Percentiles rank a stretch among this genome's conserved stretches.
phyloP scores from a whole-genome alignment of 2,113 vertebrate species.

The Ardeotis arabs region DNA sequence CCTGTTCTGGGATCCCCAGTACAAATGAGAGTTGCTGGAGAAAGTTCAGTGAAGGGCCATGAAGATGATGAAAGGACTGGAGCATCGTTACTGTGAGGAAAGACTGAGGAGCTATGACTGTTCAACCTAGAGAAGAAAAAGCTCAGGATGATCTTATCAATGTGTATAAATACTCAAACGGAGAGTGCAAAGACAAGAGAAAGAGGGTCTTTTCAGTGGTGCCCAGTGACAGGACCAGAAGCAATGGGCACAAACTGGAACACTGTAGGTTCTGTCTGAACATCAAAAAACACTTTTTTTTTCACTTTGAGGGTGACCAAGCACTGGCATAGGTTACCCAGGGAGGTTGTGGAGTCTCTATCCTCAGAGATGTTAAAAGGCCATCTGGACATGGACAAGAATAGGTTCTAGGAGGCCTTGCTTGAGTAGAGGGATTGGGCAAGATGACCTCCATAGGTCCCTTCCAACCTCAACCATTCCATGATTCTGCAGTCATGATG shows the following conservation, averaged over 20 bases:
- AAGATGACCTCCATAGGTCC: background rate
- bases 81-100: background rate
- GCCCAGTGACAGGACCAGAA: background rate
- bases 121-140: background rate
- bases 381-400: background rate
- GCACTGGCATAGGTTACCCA: background rate
- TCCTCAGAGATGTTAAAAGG: background rate
- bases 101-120: background rate
- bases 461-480: background rate
- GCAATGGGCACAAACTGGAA: background rate
- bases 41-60: background rate
- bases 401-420: accelerated
- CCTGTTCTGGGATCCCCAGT: background rate
- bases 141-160: background rate
- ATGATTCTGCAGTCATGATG: background rate
- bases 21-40: background rate
- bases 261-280: background rate
- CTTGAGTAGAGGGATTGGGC: background rate
- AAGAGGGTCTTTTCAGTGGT: background rate
- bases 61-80: background rate
- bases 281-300: background rate
- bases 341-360: background rate
- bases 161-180: accelerated
- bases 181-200: background rate
- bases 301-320: background rate